Conservation (phyloP, 64 coral and sea anemone genomes). For the Montipora capricornis region DNA sequence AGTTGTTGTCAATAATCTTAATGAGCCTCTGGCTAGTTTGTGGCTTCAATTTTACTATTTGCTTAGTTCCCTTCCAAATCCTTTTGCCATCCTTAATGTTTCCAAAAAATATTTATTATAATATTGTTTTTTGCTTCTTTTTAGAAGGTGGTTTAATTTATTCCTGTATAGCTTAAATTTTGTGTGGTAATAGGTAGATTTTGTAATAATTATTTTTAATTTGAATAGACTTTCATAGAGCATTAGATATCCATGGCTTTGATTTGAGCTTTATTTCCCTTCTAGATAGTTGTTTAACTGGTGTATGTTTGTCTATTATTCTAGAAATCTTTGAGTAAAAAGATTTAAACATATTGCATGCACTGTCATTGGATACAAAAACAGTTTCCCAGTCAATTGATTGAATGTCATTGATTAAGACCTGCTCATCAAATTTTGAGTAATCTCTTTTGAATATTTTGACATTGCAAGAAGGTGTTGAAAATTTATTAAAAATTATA, state of each 20-base stretch:
- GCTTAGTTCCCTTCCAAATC: neutral
- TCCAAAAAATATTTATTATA: too few relatives aligned
- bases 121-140: too few relatives aligned
- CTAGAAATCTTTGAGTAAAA: neutral
- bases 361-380: neutral
- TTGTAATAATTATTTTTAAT: neutral
- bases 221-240: neutral
- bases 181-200: too few relatives aligned
- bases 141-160: too few relatives aligned
- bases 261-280: neutral
- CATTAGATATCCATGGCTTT: neutral
- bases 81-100: too few relatives aligned
- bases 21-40: neutral
- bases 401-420: neutral
- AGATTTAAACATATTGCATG: neutral
- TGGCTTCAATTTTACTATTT: neutral
- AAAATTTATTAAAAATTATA: too few relatives aligned
- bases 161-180: too few relatives aligned
- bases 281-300: too few relatives aligned
- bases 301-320: neutral
- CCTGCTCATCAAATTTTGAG: conserved; percentile 8
- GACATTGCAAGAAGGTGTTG: too few relatives aligned
- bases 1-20: neutral
- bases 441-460: neutral
- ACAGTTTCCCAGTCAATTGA: neutral